Base-by-base conservation (phyloP, 2,113 vertebrate species). In the Syngnathus scovelli region DNA sequence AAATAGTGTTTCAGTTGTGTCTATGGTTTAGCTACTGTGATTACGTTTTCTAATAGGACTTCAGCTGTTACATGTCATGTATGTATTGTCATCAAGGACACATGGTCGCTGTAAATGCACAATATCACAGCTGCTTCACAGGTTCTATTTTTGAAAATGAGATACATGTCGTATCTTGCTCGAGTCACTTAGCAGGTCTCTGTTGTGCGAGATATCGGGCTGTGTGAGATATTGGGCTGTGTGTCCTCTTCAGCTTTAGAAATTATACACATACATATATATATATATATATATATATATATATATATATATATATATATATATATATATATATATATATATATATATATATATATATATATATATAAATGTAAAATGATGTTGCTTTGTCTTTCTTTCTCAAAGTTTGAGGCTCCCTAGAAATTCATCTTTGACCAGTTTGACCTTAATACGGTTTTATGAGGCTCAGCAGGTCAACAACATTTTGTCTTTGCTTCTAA, bases 141-240 rank as follows among this genome's bases (percentile, higher is more conserved):
- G 79, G 71, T 74, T 68, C 48, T 36, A 62, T 64, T 16, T 67
- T 48, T 76, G 69, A 76, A 82, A 85, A 85, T 81, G 71, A 82
- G 83, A 80, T 77, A 76, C 69, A 70, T 82, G 77, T 83, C 77
- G 70, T 82, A 74, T 77, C 80, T 81, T 78, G 82, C 83, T 80
- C 72, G 81, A 72, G 65, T 74, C 72, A 74, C 70, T 78, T 73
- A 81, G 70, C 71, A 67, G 67, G 68, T 60, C 74, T 52, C 48
- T 72, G 73, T 65, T 75, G 69, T 68, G 55, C 18, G 51, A 76
- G 39, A 23, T 75, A 64, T 70, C 0, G 7, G 77, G 77, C 78
- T 61, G 27, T 74, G 33, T 39, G 60, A 55, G 56, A 69, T 77
- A 77, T 77, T 66, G 73, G 39, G 41, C 51, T 27, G 71, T 63